Evolutionary conservation across 2,888 invertebrate species (phyloP).

Genomic region (Liodrosophila aerea): DNA sequence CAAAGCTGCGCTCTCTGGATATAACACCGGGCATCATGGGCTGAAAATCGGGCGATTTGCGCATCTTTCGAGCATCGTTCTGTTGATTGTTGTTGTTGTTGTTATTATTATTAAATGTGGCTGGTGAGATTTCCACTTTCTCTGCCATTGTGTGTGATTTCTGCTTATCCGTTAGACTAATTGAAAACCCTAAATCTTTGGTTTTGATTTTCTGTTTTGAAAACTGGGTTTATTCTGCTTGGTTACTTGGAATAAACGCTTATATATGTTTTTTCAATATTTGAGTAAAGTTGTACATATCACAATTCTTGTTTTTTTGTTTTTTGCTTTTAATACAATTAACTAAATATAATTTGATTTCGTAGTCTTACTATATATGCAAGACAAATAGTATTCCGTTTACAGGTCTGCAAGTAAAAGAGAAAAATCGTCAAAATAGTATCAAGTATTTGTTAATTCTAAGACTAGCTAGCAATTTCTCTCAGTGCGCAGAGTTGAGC

Average conservation of each 20-base stretch:
- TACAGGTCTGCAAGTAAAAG: constrained; percentile 51
- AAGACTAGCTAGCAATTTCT: constrained; percentile 3
- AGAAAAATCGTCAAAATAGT: background rate
- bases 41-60: constrained; percentile 81
- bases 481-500: constrained; percentile 10
- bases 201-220: constrained; percentile 33
- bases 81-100: constrained; percentile 63
- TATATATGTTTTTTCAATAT: constrained; percentile 67
- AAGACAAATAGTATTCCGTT: constrained; percentile 48
- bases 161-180: constrained; percentile 43
- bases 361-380: constrained; percentile 54
- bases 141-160: constrained; percentile 77
- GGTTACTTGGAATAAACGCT: constrained; percentile 52
- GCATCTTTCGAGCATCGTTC: constrained; percentile 77
- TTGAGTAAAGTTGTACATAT: constrained; percentile 78
- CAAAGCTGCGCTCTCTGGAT: constrained; percentile 88
- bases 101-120: constrained; percentile 56
- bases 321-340: constrained; percentile 52
- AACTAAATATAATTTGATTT: constrained; percentile 43
- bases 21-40: constrained; percentile 83
- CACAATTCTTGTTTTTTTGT: constrained; percentile 61
- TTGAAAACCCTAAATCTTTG: constrained; percentile 67
- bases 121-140: constrained; percentile 78
- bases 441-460: constrained; percentile 3
- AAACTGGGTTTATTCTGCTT: constrained; percentile 31